These are phyloP conservation scores for Thecophora atra DNA, from an alignment of 2,888 invertebrate genomes.

Conservation along the genomic window DNA sequence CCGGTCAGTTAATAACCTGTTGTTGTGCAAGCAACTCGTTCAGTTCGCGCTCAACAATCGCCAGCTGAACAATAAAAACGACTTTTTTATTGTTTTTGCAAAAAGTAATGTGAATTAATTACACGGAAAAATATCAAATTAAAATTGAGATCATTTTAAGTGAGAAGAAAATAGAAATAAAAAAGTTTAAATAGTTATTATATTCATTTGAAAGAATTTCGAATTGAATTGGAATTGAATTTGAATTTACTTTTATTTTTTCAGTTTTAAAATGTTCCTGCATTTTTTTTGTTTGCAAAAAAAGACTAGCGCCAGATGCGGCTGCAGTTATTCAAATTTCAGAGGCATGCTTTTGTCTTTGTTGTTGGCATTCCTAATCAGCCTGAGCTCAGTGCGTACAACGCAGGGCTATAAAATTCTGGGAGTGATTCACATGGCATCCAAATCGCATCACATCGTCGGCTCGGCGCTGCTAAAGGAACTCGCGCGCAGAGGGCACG, in stretches of 20 bases:
- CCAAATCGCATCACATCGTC: constrained; percentile 58
- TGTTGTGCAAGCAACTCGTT: background rate
- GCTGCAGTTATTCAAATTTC: background rate
- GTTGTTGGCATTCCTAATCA: background rate
- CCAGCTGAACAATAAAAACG: background rate
- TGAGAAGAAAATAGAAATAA: no score
- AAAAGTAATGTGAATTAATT: no score
- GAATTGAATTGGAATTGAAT: background rate
- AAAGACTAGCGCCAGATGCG: background rate
- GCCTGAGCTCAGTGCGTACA: constrained; percentile 19
- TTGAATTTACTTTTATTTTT: background rate
- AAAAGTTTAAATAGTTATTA: no score
- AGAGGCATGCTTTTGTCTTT: background rate
- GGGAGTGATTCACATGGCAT: constrained; percentile 50
- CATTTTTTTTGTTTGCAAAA: background rate
- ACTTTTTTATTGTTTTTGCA: no score
- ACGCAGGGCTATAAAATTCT: constrained; percentile 52
- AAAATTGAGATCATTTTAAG: no score
- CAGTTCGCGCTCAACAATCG: background rate
- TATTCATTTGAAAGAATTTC: no score
- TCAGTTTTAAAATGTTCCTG: background rate
- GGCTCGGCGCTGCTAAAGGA: constrained; percentile 60
- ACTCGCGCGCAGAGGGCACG: constrained; percentile 62
- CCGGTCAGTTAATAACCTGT: constrained; percentile 11
- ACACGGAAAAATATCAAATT: no score